Conservation (phyloP, 1,140 invertebrate genomes). For the Aethina tumida region DNA sequence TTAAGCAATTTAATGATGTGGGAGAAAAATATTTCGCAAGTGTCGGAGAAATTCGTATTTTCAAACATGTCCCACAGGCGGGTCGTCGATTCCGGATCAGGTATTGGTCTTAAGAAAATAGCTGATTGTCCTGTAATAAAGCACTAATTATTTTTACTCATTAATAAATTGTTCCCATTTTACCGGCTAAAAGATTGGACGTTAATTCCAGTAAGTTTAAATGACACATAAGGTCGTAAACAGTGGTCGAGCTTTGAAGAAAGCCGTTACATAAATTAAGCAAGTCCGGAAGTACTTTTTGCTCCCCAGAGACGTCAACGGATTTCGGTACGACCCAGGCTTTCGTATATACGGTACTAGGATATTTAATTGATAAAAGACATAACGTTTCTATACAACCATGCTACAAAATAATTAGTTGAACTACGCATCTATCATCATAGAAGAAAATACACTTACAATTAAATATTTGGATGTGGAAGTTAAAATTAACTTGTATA, state of each 20-base stretch:
- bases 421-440: slow-evolving; percentile 4
- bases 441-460: slow-evolving; percentile 39
- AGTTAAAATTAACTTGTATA: slow-evolving; percentile 40
- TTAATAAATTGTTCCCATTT: too few species aligned
- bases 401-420: slow-evolving; percentile 32
- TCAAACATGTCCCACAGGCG: slow-evolving; percentile 45
- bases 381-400: slow-evolving; percentile 46
- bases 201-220: slow-evolving; percentile 48
- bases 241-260: slow-evolving; percentile 46
- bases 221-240: slow-evolving; percentile 54
- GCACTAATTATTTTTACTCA: too few species aligned
- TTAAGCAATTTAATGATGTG: slow-evolving; percentile 63
- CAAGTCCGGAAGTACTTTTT: slow-evolving; percentile 21
- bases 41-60: slow-evolving; percentile 35
- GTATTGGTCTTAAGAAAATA: slow-evolving; percentile 7
- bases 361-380: slow-evolving; percentile 38
- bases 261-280: slow-evolving; percentile 39
- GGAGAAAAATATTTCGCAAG: slow-evolving; percentile 51
- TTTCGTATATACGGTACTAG: slow-evolving; percentile 39
- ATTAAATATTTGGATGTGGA: slow-evolving; percentile 51
- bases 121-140: slow-evolving; percentile 1
- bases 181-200: slow-evolving; percentile 56
- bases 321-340: slow-evolving; percentile 36
- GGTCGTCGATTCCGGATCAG: too few species aligned
- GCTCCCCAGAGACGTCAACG: slow-evolving; percentile 5